Evolutionary conservation across 2,888 invertebrate species (phyloP), one percentile per base, ranked within the genome.

Genomic region (Drosophila kuntzei): DNA sequence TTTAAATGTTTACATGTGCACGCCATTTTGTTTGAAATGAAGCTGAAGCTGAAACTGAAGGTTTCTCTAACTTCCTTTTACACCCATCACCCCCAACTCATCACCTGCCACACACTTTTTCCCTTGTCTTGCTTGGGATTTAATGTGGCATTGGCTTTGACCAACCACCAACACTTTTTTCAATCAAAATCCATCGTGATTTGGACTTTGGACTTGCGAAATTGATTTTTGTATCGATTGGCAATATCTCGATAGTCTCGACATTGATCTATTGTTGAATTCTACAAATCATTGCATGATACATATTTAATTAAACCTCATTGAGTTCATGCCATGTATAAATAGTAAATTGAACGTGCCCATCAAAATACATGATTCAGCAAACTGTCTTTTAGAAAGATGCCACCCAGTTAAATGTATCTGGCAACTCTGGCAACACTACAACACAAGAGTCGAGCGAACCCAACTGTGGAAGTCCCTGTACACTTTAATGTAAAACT

Each of bases 1-100:
- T 81, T 83, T 85, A 79, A 80, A 81, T 82, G 79, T 82, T 73
- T 81, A 73, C 88, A 85, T 82, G 79, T 79, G 79, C 59, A 67
- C 57, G 68, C 74, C 77, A 70, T 85, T 79, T 72, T 70, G 74
- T 65, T 68, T 68, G 65, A 36, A 36, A n/a, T 14, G 37, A 8
- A 37, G 32, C 59, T 29, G 7, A 32, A 44, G 58, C 22, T 29
- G 18, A 20, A 32, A 16, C 25, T 25, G 37, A 36, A 58, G 53
- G 39, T 36, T 47, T 49, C 34, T 16, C 6, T 12, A 14, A 59
- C 49, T 59, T 32, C 59, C 49, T 50, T 12, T 43, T 32, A 9
- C 12, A 2, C 8, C 27, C 27, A 1, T 3, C 14, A 1, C 18
- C 22, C 25, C 3, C 14, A 11, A 18, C 11, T 22, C 14, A 6